Evolutionary conservation across 1,140 invertebrate genomes (phyloP).

Genomic region (Saccostrea echinata): DNA sequence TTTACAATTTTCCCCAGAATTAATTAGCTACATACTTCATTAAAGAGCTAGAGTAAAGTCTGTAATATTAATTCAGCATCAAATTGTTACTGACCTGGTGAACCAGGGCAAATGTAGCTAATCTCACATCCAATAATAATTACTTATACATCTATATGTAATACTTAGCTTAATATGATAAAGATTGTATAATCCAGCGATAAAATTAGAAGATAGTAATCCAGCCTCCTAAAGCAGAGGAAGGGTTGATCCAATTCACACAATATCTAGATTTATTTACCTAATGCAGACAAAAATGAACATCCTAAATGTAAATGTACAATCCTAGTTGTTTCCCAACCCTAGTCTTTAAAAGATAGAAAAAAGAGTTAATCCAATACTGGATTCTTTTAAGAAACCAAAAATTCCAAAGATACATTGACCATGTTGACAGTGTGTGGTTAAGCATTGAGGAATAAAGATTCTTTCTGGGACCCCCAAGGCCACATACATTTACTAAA

Average conservation of each 20-base stretch:
- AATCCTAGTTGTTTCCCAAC: neutral
- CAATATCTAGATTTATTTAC: neutral
- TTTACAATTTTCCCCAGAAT: too few relatives aligned
- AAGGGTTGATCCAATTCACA: neutral
- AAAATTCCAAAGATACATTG: too few relatives aligned
- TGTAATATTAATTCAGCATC: too few relatives aligned
- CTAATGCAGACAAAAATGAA: neutral
- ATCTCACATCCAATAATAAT: neutral
- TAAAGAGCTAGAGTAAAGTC: too few relatives aligned
- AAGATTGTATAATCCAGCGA: neutral
- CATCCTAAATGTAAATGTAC: neutral
- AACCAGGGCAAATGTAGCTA: neutral
- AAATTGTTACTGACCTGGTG: neutral
- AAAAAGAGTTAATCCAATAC: neutral
- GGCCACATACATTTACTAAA: neutral
- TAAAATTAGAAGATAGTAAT: neutral
- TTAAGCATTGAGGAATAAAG: neutral
- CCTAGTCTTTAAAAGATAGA: neutral
- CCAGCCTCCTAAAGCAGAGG: neutral
- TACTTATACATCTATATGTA: neutral
- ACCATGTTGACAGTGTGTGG: neutral
- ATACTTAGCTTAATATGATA: neutral
- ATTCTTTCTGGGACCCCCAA: neutral
- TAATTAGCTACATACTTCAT: too few relatives aligned
- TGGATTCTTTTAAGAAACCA: neutral